A percentile compares a stretch with the other conserved stretches of the same genome.
Conservation (phyloP, 2,113 vertebrate species). For the Harpagus bidentatus region DNA sequence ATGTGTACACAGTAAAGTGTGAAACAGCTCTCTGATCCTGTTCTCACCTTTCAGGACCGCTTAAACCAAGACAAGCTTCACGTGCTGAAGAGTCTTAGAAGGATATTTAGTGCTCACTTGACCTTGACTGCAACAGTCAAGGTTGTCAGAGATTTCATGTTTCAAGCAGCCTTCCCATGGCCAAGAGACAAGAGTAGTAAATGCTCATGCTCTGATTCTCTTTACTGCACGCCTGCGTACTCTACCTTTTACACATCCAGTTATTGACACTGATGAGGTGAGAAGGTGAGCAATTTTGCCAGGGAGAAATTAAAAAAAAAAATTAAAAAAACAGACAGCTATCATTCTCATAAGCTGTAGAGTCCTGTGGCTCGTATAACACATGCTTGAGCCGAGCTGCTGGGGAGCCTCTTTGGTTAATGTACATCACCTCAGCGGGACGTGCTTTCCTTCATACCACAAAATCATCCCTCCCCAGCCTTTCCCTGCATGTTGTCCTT, state of each 20-base stretch:
- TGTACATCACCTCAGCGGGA: not conserved
- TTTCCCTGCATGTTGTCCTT: not conserved
- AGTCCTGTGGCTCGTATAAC: not conserved
- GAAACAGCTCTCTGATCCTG: not conserved
- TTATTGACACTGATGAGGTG: not conserved
- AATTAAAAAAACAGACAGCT: not conserved
- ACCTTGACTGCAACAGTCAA: slow-evolving; percentile 49
- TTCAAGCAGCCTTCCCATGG: slow-evolving; percentile 27
- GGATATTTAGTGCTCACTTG: slow-evolving; percentile 11
- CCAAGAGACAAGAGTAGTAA: not conserved
- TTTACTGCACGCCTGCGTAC: not conserved
- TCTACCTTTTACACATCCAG: slow-evolving; percentile 19
- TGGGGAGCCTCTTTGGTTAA: not conserved
- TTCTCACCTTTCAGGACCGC: not conserved
- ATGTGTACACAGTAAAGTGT: not conserved
- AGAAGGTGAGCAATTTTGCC: slow-evolving; percentile 26
- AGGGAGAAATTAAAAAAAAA: not conserved
- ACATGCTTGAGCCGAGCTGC: not conserved
- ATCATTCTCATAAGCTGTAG: not conserved
- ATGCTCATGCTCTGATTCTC: not conserved
- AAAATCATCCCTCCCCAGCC: not conserved
- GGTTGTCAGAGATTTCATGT: slow-evolving; percentile 27
- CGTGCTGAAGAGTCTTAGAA: not conserved
- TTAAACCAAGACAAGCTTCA: not conserved
- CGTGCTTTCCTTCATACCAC: not conserved